Evolutionary conservation across 2,113 vertebrate species (phyloP).

Genomic region (Pelobates fuscus): DNA sequence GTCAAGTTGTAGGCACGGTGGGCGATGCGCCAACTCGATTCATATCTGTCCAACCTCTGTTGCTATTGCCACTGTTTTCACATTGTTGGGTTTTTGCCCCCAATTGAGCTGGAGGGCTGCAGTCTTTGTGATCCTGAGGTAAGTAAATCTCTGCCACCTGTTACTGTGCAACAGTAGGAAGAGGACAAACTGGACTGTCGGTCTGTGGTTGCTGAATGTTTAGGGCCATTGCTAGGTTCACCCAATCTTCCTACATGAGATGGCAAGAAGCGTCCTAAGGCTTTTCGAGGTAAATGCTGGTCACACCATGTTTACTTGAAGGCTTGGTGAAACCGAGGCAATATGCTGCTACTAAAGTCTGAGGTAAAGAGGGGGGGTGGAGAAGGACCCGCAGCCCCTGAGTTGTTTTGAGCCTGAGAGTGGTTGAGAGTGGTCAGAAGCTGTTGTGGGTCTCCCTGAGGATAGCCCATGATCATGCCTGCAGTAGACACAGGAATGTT

Average conservation of each 20-base stretch:
- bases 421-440: constrained; percentile 76
- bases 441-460: constrained; percentile 77
- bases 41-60: not conserved
- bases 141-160: not conserved
- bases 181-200: not conserved
- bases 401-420: constrained; percentile 70
- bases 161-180: constrained; percentile 1
- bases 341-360: constrained; percentile 86
- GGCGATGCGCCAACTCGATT: not conserved
- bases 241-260: not conserved
- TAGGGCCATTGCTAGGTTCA: too few relatives aligned
- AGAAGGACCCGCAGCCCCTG: constrained; percentile 71
- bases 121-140: constrained; percentile 32
- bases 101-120: constrained; percentile 9
- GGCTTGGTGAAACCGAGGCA: constrained; percentile 97
- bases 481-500: constrained; percentile 77
- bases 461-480: constrained; percentile 80
- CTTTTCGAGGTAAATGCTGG: constrained; percentile 24
- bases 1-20: not conserved
- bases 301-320: constrained; percentile 77
- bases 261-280: constrained; percentile 1
- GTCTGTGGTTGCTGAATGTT: not conserved
- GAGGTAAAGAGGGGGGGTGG: constrained; percentile 80
- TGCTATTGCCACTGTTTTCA: constrained; percentile 21
- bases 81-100: constrained; percentile 25